A percentile compares a stretch with the other conserved stretches of the same genome.
Evolutionary conservation across 2,888 invertebrate genomes (phyloP).

Genomic region (Neoitamus cyanurus): DNA sequence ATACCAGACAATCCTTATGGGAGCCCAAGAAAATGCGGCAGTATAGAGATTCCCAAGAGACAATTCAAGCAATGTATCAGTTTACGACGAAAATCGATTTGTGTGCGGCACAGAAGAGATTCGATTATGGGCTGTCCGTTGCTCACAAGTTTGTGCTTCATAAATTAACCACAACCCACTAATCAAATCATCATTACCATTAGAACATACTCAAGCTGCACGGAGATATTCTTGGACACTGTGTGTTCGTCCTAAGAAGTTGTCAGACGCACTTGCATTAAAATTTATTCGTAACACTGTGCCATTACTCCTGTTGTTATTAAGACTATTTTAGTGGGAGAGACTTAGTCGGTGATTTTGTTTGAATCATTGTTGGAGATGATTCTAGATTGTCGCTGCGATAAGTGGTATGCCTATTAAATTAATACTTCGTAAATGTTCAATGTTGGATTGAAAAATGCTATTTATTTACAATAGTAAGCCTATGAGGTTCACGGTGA

Average conservation of each 20-base stretch:
- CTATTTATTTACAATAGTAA: not conserved
- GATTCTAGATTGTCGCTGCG: not conserved
- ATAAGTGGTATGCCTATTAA: not conserved
- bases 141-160: conserved; percentile 24
- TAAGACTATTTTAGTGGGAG: not conserved
- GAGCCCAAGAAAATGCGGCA: not conserved
- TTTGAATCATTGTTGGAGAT: not conserved
- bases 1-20: not conserved
- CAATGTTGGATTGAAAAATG: not conserved
- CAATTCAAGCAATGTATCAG: not conserved
- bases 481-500: no score
- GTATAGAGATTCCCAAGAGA: not conserved
- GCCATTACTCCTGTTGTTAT: not conserved
- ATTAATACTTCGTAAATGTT: not conserved
- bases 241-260: not conserved
- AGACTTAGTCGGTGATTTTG: not conserved
- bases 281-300: not conserved
- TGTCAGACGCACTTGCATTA: not conserved
- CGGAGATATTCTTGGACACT: not conserved
- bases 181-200: conserved; percentile 35
- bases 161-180: conserved; percentile 35
- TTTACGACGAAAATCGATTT: not conserved
- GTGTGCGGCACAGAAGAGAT: not conserved
- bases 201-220: not conserved
- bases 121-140: conserved; percentile 2